Evolutionary conservation across 2,888 invertebrate genomes (phyloP), one percentile per base, ranked within the genome.

Genomic region (Limnephilus auricula): DNA sequence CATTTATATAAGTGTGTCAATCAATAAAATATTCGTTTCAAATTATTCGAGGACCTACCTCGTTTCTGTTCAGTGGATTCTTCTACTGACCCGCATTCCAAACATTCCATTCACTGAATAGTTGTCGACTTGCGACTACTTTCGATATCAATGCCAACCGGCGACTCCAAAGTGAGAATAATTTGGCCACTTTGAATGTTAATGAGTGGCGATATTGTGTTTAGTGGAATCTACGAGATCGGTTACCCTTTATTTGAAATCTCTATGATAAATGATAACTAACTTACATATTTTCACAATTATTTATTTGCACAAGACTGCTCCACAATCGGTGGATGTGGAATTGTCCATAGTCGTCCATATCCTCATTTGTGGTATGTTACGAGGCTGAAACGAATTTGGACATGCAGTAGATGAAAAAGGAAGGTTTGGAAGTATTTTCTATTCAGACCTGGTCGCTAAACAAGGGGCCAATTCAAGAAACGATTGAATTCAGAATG

Each of bases 141-240:
- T 87, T 87, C 87, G 87, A 32, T 87, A 87, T 87, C 87, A 65
- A 65, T 87, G 87, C 87, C 87, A 87, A 65, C 87, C 87, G 34
- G 85, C 45, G 85, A 10, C 30, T 85, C 45, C 40, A n/a, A 85
- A 30, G 45, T 40, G 30, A 45, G 85, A 85, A 85, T 85, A 85
- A 82, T 37, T 34, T 82, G 80, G 80, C 31, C 80, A 13, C 30
- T 85, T 45, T 85, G 85, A 30, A 85, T 85, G 30, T 13, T 45
- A 85, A 85, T 45, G 45, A 82, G 32, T 18, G 25, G 65, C n/a
- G 65, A 65, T 65, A 65, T n/a, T 65, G n/a, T 65, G n/a, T 65
- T 25, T 6, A 2, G 65, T 25, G n/a, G 25, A 65, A 25, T 65
- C 65, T 25, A 65, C 25, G 65, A 65, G 25, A 25, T 65, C 9